phyloP scores from a whole-genome alignment of 2,113 vertebrate genomes.

The Gracilinanus agilis region DNA sequence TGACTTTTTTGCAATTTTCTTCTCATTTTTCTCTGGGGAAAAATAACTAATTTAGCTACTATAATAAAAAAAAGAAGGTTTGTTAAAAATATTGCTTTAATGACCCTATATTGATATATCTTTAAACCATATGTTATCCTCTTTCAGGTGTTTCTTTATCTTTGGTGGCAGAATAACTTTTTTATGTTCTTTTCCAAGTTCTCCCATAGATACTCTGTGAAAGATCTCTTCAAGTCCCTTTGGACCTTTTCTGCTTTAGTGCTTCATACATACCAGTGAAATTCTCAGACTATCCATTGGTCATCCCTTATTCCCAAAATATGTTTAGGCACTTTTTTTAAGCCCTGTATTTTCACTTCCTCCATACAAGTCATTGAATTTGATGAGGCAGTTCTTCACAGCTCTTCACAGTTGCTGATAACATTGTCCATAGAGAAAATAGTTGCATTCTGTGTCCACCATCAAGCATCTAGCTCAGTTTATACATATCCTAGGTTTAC shows the following conservation, averaged over 20 bases:
- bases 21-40: not conserved
- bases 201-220: not conserved
- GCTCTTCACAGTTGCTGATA: not conserved
- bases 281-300: not conserved
- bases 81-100: not conserved
- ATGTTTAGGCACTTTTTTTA: not conserved
- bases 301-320: not conserved
- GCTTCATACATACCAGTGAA: not conserved
- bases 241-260: not conserved
- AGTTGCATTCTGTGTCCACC: not conserved
- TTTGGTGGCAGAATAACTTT: not conserved
- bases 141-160: not conserved
- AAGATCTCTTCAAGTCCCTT: not conserved
- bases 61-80: not conserved
- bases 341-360: not conserved
- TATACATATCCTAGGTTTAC: not conserved
- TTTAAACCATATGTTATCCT: not conserved
- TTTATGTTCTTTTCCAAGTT: not conserved
- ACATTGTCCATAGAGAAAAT: not conserved
- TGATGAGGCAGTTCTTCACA: too few relatives aligned
- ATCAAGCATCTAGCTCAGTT: not conserved
- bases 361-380: too few relatives aligned
- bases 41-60: too few relatives aligned
- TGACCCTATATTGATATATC: not conserved
- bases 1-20: not conserved